Base-by-base conservation (phyloP, 2,888 invertebrate species). In the Parnassius mnemosyne region DNA sequence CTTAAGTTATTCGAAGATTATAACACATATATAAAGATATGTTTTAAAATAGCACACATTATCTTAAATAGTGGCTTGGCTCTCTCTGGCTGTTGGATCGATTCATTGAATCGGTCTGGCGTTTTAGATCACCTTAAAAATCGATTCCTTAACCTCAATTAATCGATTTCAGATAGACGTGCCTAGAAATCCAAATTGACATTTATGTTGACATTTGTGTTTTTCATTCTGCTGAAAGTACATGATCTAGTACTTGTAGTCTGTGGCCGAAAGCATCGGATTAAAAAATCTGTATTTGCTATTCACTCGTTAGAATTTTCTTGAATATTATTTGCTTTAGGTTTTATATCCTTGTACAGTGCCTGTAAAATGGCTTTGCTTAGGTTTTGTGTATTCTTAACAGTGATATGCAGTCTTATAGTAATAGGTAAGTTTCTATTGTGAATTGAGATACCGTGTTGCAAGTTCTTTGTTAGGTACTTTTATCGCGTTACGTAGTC, bases 341-440 rank as follows among this genome's bases (percentile, higher is more conserved):
- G 59, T 60, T 63, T 55, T 56, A 43, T 20, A 59, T 63, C 54
- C 50, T 51, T 55, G 34, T 51, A 46, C 7, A 59, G 55, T 52
- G 53, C 13, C 47, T 63, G 7, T n/a, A 80, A 73, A 75, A 89
- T 87, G 89, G 76, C 79, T 69, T 75, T 77, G 66, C 74, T 83
- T 63, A 81, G 77, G 72, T 77, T 81, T 80, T 84, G 70, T 72
- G 77, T 85, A 68, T 69, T 87, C 57, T 70, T 85, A 65, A 83
- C 80, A 20, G 80, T 83, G 67, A 61, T 88, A 61, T 83, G 84
- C 76, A 80, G 85, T 72, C 77, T 81, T 68, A 73, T 74, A 52
- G 73, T 79, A 64, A 67, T 81, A 47, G 87, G 90, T 90, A 75
- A 89, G 89, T 83, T 79, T 43, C 58, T 81, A 80, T 69, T 70